Conservation (phyloP, 2,888 invertebrate genomes). For the Ormyrus pomaceus region DNA sequence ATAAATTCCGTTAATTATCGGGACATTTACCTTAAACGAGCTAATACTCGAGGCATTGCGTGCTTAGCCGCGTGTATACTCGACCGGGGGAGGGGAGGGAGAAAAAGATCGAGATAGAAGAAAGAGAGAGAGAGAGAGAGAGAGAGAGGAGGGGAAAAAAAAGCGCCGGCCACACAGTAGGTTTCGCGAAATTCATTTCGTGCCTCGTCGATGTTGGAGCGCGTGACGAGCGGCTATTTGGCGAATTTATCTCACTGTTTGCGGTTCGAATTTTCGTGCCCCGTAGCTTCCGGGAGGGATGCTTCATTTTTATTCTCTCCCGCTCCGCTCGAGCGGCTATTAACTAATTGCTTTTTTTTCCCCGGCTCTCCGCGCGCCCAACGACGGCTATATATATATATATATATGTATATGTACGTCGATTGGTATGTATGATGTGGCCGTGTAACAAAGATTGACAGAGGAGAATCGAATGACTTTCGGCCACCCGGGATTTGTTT, state of each 20-base stretch:
- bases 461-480: conserved; percentile 22
- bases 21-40: conserved; percentile 24
- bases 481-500: not conserved
- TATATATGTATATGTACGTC: not conserved
- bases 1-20: conserved; percentile 31
- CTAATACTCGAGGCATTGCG: conserved; percentile 10
- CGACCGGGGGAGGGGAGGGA: no score
- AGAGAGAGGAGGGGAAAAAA: conserved; percentile 1
- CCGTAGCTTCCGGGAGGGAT: conserved; percentile 1
- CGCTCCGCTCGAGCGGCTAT: conserved; percentile 27
- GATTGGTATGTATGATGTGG: not conserved
- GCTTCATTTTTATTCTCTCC: conserved; percentile 32
- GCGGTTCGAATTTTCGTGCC: conserved; percentile 45
- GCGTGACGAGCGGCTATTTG: conserved; percentile 48
- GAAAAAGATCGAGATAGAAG: not conserved
- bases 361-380: not conserved
- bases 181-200: conserved; percentile 32
- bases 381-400: not conserved
- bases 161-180: conserved; percentile 7
- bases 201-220: conserved; percentile 31
- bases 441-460: conserved; percentile 20
- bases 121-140: not conserved
- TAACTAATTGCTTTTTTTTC: conserved; percentile 48
- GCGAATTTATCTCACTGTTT: conserved; percentile 51
- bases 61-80: not conserved